Percentiles rank a stretch among this genome's conserved stretches.
Conservation (phyloP, 2,113 vertebrate species). For the Sebastes schlegelii region DNA sequence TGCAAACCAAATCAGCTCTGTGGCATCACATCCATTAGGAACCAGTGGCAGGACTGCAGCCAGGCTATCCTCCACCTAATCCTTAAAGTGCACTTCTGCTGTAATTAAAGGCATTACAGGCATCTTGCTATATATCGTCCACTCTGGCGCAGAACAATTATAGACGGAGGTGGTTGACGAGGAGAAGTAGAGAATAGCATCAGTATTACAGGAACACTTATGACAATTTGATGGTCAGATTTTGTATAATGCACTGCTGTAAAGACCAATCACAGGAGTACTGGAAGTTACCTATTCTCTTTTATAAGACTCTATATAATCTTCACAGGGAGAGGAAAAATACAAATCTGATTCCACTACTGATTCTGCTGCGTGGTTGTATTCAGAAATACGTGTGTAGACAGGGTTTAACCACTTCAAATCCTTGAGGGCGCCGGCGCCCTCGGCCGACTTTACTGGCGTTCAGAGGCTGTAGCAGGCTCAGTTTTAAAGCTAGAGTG, state of each 20-base stretch:
- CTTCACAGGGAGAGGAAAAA: neutral
- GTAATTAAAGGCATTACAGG: conserved; percentile 52
- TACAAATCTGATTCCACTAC: neutral
- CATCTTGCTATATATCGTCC: conserved; percentile 35
- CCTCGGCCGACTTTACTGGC: too few species aligned
- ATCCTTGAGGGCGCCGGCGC: too few species aligned
- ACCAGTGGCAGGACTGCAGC: conserved; percentile 48
- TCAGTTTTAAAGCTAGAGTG: too few species aligned
- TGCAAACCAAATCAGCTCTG: conserved; percentile 54
- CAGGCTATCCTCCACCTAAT: conserved; percentile 72
- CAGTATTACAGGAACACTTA: neutral
- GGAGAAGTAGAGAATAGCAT: neutral
- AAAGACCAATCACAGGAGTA: neutral
- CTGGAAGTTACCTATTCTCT: neutral
- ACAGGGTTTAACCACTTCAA: too few species aligned
- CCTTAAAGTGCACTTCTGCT: conserved; percentile 65
- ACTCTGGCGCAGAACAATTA: conserved; percentile 26
- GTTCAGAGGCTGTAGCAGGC: too few species aligned
- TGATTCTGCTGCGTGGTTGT: neutral
- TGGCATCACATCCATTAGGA: conserved; percentile 59
- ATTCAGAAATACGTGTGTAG: neutral
- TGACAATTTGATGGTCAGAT: neutral
- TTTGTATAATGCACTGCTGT: neutral
- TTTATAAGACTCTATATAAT: neutral
- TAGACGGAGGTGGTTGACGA: neutral